Base-by-base conservation (phyloP, 2,888 invertebrate genomes). In the Acleris laterana region DNA sequence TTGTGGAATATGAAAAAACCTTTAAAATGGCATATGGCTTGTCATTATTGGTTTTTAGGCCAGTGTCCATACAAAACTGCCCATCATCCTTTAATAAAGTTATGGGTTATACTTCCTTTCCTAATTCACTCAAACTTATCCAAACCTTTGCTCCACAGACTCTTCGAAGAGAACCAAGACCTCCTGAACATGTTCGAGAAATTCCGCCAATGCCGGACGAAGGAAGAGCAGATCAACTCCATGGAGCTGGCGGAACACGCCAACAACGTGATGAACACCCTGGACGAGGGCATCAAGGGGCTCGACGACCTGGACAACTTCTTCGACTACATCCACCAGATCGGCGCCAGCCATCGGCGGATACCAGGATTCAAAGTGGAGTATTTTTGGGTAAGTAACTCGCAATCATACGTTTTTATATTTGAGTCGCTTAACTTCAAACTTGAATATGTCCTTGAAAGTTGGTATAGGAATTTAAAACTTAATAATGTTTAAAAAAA, bases 231-330 rank as follows among this genome's bases (percentile, higher is more conserved):
- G 82, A 95, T 96, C 70, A 95, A 95, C 79, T 97, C 96, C 66
- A 95, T 96, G 93, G 97, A 97, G 85, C 90, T 98, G 69, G 96
- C 96, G 5, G 96, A 97, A 74, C 98, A 98, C 82, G 98, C 98
- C 59, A 96, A 95, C 79, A 96, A 96, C 77, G 98, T 98, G 32
- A 98, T 98, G 98, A 95, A 95, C 77, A 97, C 97, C 1, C 87
- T 98, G 69, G 98, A 98, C 82, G 97, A 98, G 80, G 96, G 97
- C 69, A 98, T 98, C 88, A 96, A 96, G 81, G 95, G 96, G 25
- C 93, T 98, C 68, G 97, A 98, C 79, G 96, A 97, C 83, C 93
- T 97, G 87, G 97, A 98, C 86, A 95, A 95, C 79, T 97, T 98
- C 93, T 95, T 97, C 85, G 95, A 96, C 77, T 96, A 95, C 82